A percentile compares a stretch with the other conserved stretches of the same genome.
phyloP scores from a whole-genome alignment of 2,113 vertebrate genomes.

The Tyto alba region DNA sequence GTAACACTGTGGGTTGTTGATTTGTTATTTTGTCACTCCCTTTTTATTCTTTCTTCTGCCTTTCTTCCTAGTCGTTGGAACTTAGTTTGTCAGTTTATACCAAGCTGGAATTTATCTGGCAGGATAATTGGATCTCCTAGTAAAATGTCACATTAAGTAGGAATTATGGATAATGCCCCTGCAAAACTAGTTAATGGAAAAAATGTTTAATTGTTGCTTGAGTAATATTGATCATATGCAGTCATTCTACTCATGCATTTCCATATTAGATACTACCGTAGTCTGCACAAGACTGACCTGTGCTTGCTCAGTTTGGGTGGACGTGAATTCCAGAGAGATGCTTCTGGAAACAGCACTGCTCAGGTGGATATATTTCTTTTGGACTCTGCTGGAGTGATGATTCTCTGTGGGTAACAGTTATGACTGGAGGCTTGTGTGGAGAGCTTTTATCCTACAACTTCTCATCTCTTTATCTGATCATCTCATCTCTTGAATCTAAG shows the following conservation, averaged over 20 bases:
- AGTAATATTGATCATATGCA: slow-evolving; percentile 10
- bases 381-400: background rate
- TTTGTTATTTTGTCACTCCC: slow-evolving; percentile 60
- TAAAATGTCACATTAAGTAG: slow-evolving; percentile 36
- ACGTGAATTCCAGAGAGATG: background rate
- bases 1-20: slow-evolving; percentile 53
- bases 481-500: background rate
- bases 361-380: background rate
- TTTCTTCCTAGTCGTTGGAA: slow-evolving; percentile 27
- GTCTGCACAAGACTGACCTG: background rate
- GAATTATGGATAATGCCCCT: slow-evolving; percentile 33
- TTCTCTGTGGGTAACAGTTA: background rate
- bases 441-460: background rate
- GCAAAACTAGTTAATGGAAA: slow-evolving; percentile 34
- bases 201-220: slow-evolving; percentile 41
- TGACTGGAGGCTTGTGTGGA: background rate
- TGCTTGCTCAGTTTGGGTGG: background rate
- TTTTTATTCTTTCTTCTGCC: slow-evolving; percentile 38
- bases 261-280: background rate
- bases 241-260: slow-evolving; percentile 16
- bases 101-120: slow-evolving; percentile 44
- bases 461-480: background rate
- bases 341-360: background rate
- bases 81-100: slow-evolving; percentile 53
- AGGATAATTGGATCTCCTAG: slow-evolving; percentile 48